Conservation (phyloP, 2,888 invertebrate genomes). For the Hemaris fuciformis region DNA sequence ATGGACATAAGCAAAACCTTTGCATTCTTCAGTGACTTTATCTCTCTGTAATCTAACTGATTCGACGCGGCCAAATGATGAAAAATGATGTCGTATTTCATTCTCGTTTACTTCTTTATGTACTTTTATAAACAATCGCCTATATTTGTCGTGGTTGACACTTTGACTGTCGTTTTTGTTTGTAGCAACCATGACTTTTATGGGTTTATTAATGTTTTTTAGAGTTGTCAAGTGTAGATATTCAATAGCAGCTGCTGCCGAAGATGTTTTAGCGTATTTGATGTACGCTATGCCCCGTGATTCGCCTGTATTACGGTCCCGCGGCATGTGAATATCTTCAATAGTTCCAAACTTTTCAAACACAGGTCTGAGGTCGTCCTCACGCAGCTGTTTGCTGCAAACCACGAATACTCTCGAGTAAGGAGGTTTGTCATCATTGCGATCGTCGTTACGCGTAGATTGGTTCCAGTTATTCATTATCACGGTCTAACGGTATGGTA, state of each 20-base stretch:
- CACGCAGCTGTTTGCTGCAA: constrained; percentile 85
- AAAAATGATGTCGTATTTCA: constrained; percentile 90
- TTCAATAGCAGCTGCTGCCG: constrained; percentile 94
- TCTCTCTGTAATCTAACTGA: constrained; percentile 90
- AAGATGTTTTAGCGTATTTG: constrained; percentile 94
- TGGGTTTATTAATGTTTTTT: constrained; percentile 86
- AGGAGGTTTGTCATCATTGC: constrained; percentile 85
- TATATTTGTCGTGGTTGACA: constrained; percentile 62
- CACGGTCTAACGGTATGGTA: constrained; percentile 5
- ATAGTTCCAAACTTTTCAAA: constrained; percentile 92
- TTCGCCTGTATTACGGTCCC: constrained; percentile 90
- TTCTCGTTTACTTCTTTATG: constrained; percentile 89
- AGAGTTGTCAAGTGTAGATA: constrained; percentile 91
- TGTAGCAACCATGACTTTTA: constrained; percentile 95
- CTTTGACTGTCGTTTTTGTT: constrained; percentile 54
- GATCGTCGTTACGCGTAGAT: constrained; percentile 20
- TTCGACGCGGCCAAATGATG: constrained; percentile 91
- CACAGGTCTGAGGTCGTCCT: constrained; percentile 88
- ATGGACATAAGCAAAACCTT: constrained; percentile 95
- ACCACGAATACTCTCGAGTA: constrained; percentile 95
- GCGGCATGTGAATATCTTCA: constrained; percentile 94
- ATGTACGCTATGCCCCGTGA: constrained; percentile 96
- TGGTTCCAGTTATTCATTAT: constrained; percentile 16
- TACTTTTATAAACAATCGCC: constrained; percentile 93
- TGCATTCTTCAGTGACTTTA: constrained; percentile 88